phyloP scores from a whole-genome alignment of 2,888 invertebrate genomes.

The Baronia brevicornis region DNA sequence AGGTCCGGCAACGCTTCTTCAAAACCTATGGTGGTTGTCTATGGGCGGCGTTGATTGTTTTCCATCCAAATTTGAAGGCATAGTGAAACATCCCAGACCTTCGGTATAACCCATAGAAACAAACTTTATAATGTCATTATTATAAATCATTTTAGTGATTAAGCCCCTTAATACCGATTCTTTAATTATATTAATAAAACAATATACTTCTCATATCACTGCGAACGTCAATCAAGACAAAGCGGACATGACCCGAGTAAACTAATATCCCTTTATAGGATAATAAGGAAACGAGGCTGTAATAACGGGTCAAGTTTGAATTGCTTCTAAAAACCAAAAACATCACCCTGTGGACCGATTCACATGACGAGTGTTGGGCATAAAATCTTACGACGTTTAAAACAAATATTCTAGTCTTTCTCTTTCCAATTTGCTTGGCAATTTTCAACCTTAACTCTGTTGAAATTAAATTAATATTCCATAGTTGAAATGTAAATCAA shows the following conservation, averaged over 20 bases:
- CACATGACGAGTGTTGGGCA: conserved; percentile 63
- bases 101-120: no score
- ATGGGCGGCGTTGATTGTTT: no score
- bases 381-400: conserved; percentile 69
- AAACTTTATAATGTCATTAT: no score
- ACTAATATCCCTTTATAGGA: conserved; percentile 31
- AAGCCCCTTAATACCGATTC: conserved; percentile 1
- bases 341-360: conserved; percentile 63
- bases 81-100: no score
- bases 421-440: background rate
- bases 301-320: conserved; percentile 61
- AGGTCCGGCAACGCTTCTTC: no score
- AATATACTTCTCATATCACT: no score
- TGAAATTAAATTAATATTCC: conserved; percentile 14
- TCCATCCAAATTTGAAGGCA: no score
- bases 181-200: conserved; percentile 10
- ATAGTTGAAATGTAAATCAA: conserved; percentile 13
- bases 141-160: no score
- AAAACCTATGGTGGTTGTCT: no score
- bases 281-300: conserved; percentile 36
- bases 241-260: conserved; percentile 27
- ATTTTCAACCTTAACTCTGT: conserved; percentile 23
- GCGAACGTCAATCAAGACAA: conserved; percentile 21
- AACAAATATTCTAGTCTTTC: conserved; percentile 26
- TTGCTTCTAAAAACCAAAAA: conserved; percentile 63